Conservation (phyloP, 2,797 vertebrate genomes). For the Podarcis siculus region DNA sequence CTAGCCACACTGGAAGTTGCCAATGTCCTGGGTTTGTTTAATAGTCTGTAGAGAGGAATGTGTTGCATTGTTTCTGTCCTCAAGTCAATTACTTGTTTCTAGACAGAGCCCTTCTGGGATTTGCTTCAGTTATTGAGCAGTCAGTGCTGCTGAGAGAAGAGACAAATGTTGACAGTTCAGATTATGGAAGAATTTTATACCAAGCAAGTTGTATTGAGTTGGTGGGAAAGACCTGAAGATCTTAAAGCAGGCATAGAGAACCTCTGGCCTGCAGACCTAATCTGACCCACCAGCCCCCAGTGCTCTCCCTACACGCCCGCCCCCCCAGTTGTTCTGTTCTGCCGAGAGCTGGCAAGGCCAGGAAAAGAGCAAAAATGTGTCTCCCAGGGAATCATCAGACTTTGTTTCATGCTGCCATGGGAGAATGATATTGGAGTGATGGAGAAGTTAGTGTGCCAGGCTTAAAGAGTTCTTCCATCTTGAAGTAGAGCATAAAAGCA, state of each 20-base stretch:
- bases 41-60: not conserved
- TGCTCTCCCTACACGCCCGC: too few species aligned
- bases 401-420: not conserved
- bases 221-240: not conserved
- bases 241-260: not conserved
- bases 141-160: not conserved
- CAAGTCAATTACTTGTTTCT: slow-evolving; percentile 15
- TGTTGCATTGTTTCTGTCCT: slow-evolving; percentile 7
- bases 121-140: not conserved
- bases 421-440: not conserved
- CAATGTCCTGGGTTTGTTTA: slow-evolving; percentile 12
- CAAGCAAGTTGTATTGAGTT: not conserved
- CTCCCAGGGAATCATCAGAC: not conserved
- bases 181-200: not conserved
- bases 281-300: not conserved
- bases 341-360: too few species aligned
- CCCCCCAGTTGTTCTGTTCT: too few species aligned
- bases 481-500: not conserved
- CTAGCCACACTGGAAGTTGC: not conserved
- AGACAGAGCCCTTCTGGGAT: slow-evolving; percentile 20
- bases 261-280: not conserved
- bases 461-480: not conserved
- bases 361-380: too few species aligned
- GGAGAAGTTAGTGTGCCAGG: not conserved
- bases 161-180: not conserved